Percentiles rank a stretch among this genome's conserved stretches.
phyloP scores from a whole-genome alignment of 2,888 invertebrate species.

The Azorinus chamasolen region DNA sequence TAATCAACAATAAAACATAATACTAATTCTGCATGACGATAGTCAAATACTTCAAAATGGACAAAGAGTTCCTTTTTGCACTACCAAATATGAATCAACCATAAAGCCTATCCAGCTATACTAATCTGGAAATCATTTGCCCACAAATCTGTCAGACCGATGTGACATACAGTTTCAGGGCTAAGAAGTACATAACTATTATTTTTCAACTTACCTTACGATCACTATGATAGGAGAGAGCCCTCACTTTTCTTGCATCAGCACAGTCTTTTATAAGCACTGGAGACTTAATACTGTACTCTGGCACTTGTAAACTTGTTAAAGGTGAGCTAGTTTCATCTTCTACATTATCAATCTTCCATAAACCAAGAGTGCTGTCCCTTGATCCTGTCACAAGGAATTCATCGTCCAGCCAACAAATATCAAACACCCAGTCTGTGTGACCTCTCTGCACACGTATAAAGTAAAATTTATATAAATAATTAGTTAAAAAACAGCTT shows the following conservation, averaged over 20 bases:
- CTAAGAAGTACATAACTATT: too few relatives aligned
- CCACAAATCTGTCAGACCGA: too few relatives aligned
- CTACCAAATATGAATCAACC: too few relatives aligned
- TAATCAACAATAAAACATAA: too few relatives aligned
- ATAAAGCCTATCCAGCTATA: too few relatives aligned
- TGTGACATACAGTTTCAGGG: too few relatives aligned
- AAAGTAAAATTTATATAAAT: slow-evolving; percentile 27
- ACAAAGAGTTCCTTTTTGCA: too few relatives aligned
- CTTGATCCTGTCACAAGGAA: slow-evolving; percentile 96
- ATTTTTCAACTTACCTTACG: slow-evolving; percentile 89
- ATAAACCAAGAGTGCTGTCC: slow-evolving; percentile 95
- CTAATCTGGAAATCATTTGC: too few relatives aligned
- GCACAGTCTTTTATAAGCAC: slow-evolving; percentile 86
- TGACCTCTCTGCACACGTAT: slow-evolving; percentile 88
- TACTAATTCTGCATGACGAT: too few relatives aligned
- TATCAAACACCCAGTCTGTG: slow-evolving; percentile 96
- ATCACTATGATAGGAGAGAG: slow-evolving; percentile 94
- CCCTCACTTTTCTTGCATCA: slow-evolving; percentile 92
- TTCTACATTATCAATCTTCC: slow-evolving; percentile 89
- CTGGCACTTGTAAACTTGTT: slow-evolving; percentile 74
- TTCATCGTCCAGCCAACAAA: slow-evolving; percentile 98
- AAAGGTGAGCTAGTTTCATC: slow-evolving; percentile 64
- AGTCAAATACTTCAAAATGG: too few relatives aligned
- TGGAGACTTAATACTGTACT: slow-evolving; percentile 79
- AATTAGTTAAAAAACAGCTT: neutral